Conservation (phyloP, 35 echinoderm and acorn worm species). For the Holothuria glaberrima region DNA sequence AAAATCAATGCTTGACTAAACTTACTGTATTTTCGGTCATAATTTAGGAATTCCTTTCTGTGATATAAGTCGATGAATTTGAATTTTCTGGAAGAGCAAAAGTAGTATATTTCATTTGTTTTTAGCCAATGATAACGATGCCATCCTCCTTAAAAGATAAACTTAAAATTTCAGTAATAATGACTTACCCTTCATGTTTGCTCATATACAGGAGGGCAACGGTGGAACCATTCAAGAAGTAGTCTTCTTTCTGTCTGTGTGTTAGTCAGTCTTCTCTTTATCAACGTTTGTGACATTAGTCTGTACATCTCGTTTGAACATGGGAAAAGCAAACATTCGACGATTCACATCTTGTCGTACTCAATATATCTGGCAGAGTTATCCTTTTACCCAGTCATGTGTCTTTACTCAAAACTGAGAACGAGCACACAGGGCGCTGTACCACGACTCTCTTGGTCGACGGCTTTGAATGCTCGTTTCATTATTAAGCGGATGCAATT, state of each 20-base stretch:
- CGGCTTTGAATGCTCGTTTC: slow-evolving; percentile 3
- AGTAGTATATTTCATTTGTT: no score
- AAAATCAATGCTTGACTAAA: no score
- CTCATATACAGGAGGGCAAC: not conserved
- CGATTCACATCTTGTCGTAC: slow-evolving; percentile 8
- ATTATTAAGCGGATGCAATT: slow-evolving; percentile 26
- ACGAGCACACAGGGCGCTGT: not conserved
- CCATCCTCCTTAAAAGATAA: no score
- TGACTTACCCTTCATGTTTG: no score
- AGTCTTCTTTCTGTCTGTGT: not conserved
- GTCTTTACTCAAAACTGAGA: slow-evolving; percentile 20
- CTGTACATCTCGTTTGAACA: not conserved
- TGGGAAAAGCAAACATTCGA: not conserved
- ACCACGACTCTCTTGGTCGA: not conserved
- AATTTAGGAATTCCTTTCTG: no score
- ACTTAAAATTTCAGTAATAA: no score
- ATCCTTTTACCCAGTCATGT: slow-evolving; percentile 10
- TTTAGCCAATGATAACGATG: no score
- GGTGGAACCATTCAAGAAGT: slow-evolving; percentile 3
- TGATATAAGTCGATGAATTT: no score
- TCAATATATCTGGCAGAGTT: not conserved
- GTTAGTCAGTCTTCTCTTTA: not conserved
- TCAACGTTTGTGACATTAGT: slow-evolving; percentile 11
- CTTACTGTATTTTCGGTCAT: no score
- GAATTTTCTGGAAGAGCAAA: no score